Evolutionary conservation across 2,888 invertebrate species (phyloP).

Genomic region (Conistra vaccinii): DNA sequence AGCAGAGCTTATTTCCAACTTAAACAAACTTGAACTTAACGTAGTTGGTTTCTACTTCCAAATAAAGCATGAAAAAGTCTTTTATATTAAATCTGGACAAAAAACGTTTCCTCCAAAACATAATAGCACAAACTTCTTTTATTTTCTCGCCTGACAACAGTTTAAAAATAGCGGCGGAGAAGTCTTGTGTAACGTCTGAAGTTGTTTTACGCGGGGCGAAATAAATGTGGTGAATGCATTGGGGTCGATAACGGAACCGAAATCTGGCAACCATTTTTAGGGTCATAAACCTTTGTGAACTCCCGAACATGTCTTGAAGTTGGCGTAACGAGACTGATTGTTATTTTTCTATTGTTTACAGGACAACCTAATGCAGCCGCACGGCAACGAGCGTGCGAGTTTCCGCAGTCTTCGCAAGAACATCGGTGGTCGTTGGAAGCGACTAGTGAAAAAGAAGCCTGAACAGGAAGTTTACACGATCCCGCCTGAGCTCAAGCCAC

Average conservation of each 20-base stretch:
- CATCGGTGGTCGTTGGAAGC: constrained; percentile 96
- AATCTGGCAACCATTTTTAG: constrained; percentile 73
- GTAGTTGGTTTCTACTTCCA: constrained; percentile 53
- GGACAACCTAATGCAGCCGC: constrained; percentile 94
- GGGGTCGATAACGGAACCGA: constrained; percentile 80
- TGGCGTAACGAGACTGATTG: constrained; percentile 66
- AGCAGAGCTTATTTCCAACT: constrained; percentile 64
- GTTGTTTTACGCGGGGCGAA: constrained; percentile 72
- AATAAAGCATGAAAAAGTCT: constrained; percentile 59
- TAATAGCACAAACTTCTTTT: constrained; percentile 73
- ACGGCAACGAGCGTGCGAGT: constrained; percentile 93
- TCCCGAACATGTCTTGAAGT: constrained; percentile 45
- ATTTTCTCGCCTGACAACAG: constrained; percentile 76
- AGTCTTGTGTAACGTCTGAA: constrained; percentile 81
- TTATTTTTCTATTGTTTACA: constrained; percentile 88
- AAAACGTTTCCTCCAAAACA: constrained; percentile 67
- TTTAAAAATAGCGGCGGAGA: constrained; percentile 77
- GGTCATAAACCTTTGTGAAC: constrained; percentile 76
- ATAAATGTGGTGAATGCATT: constrained; percentile 79
- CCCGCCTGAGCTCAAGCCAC: constrained; percentile 96
- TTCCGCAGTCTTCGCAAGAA: constrained; percentile 96
- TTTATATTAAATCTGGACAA: constrained; percentile 31
- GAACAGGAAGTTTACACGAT: constrained; percentile 95
- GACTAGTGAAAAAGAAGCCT: constrained; percentile 96
- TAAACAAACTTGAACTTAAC: constrained; percentile 52